Evolutionary conservation across 2,888 invertebrate genomes (phyloP), one percentile per base, ranked within the genome.

Genomic region (Tethea ocularis): DNA sequence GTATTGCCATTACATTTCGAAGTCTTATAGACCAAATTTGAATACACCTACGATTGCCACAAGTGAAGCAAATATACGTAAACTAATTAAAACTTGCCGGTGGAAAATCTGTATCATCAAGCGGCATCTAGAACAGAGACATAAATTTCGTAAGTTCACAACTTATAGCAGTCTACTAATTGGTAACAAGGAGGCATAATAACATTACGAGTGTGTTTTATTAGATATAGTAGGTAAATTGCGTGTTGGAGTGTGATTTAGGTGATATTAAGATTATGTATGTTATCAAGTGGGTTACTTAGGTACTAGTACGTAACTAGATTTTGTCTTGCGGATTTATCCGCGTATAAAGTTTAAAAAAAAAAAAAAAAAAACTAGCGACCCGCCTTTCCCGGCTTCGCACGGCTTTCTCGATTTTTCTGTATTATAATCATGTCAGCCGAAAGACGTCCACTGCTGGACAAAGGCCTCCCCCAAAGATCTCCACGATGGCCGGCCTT

Each of bases 41-140:
- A 20, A 46, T n/a, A 46, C 46, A 46, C 10, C 46, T 10, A 2
- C 46, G n/a, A 38, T 3, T 20, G 1, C 1, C 10, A 17, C 46
- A 46, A 46, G 10, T 46, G 2, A 46, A 46, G 10, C 3, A 17
- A 46, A 46, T 46, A 46, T 20, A 46, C 20, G 46, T 46, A 46
- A 46, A 20, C 46, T 46, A 46, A 46, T 46, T 46, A 46, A 46
- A 46, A 46, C 46, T 46, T 46, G 20, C 46, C 20, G 46, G 17
- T 46, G 46, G 46, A 46, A 46, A 46, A 46, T 20, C 20, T 46
- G n/a, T 46, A 46, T 46, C 20, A 20, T 20, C 17, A 46, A 41
- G 41, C 17, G n/a, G 17, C 1, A 46, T 46, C 46, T 17, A 10
- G 17, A 17, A 20, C 20, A 20, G 15, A 41, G 46, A 46, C 46